Base-by-base conservation (phyloP, 1,140 invertebrate genomes). In the Capitella teleta region DNA sequence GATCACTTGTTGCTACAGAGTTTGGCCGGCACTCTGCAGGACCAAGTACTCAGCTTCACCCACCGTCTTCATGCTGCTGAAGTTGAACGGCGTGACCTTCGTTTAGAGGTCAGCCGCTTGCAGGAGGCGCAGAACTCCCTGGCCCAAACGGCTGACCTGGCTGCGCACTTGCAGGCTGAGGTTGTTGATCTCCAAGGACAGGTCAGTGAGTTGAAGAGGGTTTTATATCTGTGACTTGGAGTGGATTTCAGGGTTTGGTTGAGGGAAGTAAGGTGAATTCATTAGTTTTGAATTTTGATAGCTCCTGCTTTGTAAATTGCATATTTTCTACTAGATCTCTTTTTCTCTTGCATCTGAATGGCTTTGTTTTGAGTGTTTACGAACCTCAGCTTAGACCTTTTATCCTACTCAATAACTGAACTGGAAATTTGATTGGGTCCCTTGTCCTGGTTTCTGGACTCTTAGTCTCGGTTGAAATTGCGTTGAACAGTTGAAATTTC, bases 21-120 rank as follows among this genome's bases (percentile, higher is more conserved):
- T n/a, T 10, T 32, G 30, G 30, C 30, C n/a, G 30, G 30, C 30
- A 10, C 30, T 5, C 55, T 70, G 34, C 63, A 68, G 52, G 60
- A 61, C 30, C 62, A 64, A 51, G 60, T 68, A 16, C 42, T 68
- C 21, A 61, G 64, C 32, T 63, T 70, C 36, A 70, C 63, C 1
- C 58, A 64, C 52, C 46, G 60, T 18, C 58, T 70, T 0, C 67
- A 68, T 45, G 52, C 47, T 8, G 61, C 62, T 23, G 66, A 68
- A 46, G 58, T 67, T 18, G 65, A 70, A 10, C 40, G 51, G 16
- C 47, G 43, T 23, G 25, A 44, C 40, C 44, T 52, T 25, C 38
- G 40, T 6, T 3, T 8, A 3, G 40, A 51, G 26, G 40, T 51
- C 2, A 25, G 28, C 10, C 16, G 21, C 2, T 28, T 44, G 23